phyloP scores from a whole-genome alignment of 2,888 invertebrate species.

The Dione juno region DNA sequence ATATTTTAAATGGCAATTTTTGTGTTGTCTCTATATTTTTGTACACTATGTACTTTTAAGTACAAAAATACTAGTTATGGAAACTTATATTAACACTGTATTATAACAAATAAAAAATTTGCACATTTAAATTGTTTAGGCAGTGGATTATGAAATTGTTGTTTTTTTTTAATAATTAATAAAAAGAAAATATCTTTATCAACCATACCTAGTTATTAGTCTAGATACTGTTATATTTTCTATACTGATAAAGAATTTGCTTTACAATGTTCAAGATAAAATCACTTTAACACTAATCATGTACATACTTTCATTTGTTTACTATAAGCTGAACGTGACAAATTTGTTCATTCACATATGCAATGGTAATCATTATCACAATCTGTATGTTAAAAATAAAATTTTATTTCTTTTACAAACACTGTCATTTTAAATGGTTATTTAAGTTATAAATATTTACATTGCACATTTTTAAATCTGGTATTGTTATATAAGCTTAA shows the following conservation, averaged over 20 bases:
- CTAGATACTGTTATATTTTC: background rate
- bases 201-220: background rate
- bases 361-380: background rate
- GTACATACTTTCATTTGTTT: background rate
- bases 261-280: conserved; percentile 1
- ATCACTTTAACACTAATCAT: background rate
- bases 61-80: background rate
- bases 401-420: background rate
- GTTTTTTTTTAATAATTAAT: background rate
- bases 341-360: conserved; percentile 6
- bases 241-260: background rate
- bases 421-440: background rate
- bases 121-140: background rate
- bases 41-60: background rate
- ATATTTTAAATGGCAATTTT: background rate
- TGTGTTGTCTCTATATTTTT: background rate
- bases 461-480: background rate
- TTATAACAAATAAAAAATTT: background rate
- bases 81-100: background rate
- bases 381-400: background rate
- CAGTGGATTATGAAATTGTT: background rate
- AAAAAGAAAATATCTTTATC: background rate
- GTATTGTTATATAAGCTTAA: background rate
- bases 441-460: conserved; percentile 4
- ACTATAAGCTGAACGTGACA: background rate